Base-by-base conservation (phyloP, 2,888 invertebrate species). In the Tenthredo notha region DNA sequence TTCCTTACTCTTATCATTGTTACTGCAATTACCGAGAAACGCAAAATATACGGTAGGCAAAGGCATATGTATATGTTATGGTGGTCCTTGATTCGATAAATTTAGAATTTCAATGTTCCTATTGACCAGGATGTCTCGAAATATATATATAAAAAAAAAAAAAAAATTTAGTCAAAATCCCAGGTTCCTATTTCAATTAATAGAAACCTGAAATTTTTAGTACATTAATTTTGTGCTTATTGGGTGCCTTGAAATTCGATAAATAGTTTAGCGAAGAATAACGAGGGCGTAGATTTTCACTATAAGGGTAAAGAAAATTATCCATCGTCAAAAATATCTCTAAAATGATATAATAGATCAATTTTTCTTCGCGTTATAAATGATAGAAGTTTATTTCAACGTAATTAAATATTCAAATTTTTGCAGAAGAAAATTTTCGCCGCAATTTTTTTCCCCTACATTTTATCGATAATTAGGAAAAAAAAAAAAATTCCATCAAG, bases 1-100 rank as follows among this genome's bases (percentile, higher is more conserved):
- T 77, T 9, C 54, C 50, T 74, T 43, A 74, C 21, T 74, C 77
- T 77, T 54, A 77, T 77, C 12, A 54, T 50, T 77, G 18, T 77
- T 77, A 21, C 40, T 75, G 40, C 29, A 25, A 77, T 77, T 33
- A 77, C 25, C 29, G 18, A 18, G 67, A 18, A 67, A 29, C 67
- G 67, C 67, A 15, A 67, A 33, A 67, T 18, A 33, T 25, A 15
- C 21, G 15, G 2, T 58, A 58, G 6, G 0, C 58, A 5, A 1
- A 47, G 47, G 2, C n/a, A n/a, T n/a, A n/a, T n/a, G n/a, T n/a
- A n/a, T n/a, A n/a, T n/a, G n/a, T n/a, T n/a, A n/a, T n/a, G n/a
- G n/a, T n/a, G n/a, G n/a, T n/a, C n/a, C n/a, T n/a, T n/a, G n/a
- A n/a, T n/a, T n/a, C n/a, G n/a, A n/a, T n/a, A n/a, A n/a, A n/a